Conservation (phyloP, 2,888 invertebrate genomes). For the Tortricodes alternella region DNA sequence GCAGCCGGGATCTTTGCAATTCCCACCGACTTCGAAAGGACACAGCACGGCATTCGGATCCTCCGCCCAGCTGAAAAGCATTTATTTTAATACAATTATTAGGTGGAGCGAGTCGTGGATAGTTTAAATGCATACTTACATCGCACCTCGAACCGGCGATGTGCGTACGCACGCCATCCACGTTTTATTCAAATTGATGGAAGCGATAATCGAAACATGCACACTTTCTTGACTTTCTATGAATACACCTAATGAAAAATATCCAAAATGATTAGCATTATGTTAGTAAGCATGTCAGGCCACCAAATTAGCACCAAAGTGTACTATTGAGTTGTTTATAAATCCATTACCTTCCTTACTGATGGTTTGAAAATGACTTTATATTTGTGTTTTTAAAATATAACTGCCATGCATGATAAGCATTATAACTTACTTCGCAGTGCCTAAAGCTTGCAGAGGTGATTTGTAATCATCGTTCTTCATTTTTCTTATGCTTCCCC, state of each 20-base stretch:
- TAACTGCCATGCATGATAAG: conserved; percentile 15
- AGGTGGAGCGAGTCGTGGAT: conserved; percentile 42
- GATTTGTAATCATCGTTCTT: conserved; percentile 66
- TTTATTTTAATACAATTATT: conserved; percentile 38
- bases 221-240: conserved; percentile 48
- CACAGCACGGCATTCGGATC: conserved; percentile 78
- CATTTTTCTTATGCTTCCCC: conserved; percentile 27
- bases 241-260: conserved; percentile 47
- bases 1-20: conserved; percentile 78
- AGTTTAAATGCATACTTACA: conserved; percentile 67
- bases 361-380: not conserved
- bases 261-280: conserved; percentile 15
- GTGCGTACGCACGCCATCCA: conserved; percentile 61
- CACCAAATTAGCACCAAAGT: not conserved
- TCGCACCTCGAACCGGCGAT: conserved; percentile 56
- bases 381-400: too few species aligned
- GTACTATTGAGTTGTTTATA: not conserved
- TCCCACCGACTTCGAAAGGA: conserved; percentile 76
- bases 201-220: conserved; percentile 47
- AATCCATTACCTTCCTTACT: conserved; percentile 3
- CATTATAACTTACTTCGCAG: conserved; percentile 56
- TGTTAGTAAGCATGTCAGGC: conserved; percentile 5
- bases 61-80: conserved; percentile 72
- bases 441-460: conserved; percentile 64
- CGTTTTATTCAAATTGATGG: conserved; percentile 44